Evolutionary conservation across 2,113 vertebrate genomes (phyloP), one percentile per base, ranked within the genome.

Genomic region (Eurypyga helias): DNA sequence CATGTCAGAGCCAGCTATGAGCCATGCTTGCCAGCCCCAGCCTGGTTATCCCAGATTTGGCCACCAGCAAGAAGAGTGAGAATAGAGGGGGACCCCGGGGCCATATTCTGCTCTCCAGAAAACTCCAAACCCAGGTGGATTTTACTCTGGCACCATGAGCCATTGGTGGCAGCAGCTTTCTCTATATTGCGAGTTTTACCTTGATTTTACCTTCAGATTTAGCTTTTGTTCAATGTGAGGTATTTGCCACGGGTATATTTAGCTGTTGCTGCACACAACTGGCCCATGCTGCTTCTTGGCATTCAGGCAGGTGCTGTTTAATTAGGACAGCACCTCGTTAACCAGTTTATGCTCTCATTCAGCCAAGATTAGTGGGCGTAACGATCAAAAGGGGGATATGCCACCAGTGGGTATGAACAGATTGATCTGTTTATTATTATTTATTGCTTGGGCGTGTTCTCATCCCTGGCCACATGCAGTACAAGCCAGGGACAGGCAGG

Each of bases 271-370:
- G 83, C 64, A 36, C 83, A 82, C 86, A 78, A 64, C 83, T 79
- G 72, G 69, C 94, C 72, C 0, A 2, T 46, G 65, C 92, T 51
- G 67, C 81, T 83, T 36, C 84, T 82, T 96, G 85, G 86, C 86
- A 78, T 92, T 83, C 58, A 84, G 64, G 85, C 71, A 77, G 75
- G 38, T 79, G 57, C 55, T 82, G 92, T 84, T 97, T 95, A 93
- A 93, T 97, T 93, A 95, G 90, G 92, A 64, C 55, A 84, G 72
- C 91, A 75, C 83, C 92, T 93, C 52, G 3, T 94, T 78, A 83
- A 83, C 76, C 67, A n/a, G 29, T 70, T 58, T 65, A 38, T 38
- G 80, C 76, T 64, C 90, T 95, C 38, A 7, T 87, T 96, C 76
- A 92, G 83, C 72, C 64, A 67, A 66, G 80, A 81, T 90, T 36